Base-by-base conservation (phyloP, 2,888 invertebrate species). In the Acrocera orbiculus region DNA sequence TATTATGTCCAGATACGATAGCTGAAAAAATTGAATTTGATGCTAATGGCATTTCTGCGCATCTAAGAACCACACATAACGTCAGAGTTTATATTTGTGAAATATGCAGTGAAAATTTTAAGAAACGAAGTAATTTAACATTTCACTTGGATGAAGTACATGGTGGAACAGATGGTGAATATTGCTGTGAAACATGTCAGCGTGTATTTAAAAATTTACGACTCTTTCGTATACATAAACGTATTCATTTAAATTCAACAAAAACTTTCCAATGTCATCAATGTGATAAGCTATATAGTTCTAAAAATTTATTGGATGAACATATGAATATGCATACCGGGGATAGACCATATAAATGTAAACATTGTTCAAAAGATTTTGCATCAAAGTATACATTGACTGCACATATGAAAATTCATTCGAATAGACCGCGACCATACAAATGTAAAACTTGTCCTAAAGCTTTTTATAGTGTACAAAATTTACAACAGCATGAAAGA, bases 361-460 rank as follows among this genome's bases (percentile, higher is more conserved):
- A 56, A 0, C 51, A 62, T 1, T 83, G 83, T 51, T 63, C 66
- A 6, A 82, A 82, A 58, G 66, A 70, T 43, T 82, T 81, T 57
- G 76, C 80, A 1, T 78, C 77, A 9, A 82, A 81, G 47, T 82
- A 82, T 47, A 79, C 81, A 0, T 69, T 72, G 41, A 76, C 75
- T 42, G 71, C 80, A 0, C 83, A 82, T 44, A 61, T 73, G 36
- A 82, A 80, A 55, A 82, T 76, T 0, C 82, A 82, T 47, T 66
- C 56, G 45, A 55, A 64, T 8, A 65, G 82, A 1, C 75, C 77
- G 1, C 63, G 82, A 1, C 79, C 79, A 0, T 78, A 59, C 50
- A 66, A 69, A 30, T 83, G 83, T 44, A 51, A 53, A 1, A 63
- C 69, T 23, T 83, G 83, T 47, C 64, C 59, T 9, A 82, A 82